Conservation (phyloP, 2,888 invertebrate genomes). For the Troides helena region DNA sequence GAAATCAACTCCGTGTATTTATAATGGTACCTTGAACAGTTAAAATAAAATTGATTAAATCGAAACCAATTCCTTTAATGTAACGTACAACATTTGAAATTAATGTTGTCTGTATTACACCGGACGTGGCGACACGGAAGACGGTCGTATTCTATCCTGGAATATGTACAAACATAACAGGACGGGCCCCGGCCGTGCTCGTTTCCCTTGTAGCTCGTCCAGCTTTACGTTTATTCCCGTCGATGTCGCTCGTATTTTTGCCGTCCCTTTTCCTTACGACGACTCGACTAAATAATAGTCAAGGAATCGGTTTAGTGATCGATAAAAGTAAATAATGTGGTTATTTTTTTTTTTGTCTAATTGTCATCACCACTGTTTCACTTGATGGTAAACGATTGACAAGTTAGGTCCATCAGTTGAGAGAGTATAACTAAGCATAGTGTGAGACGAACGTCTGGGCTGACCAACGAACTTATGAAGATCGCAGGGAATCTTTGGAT, state of each 20-base stretch:
- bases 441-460: no score
- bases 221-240: slow-evolving; percentile 12
- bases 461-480: no score
- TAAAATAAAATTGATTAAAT: neutral
- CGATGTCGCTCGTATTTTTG: slow-evolving; percentile 9
- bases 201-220: slow-evolving; percentile 14
- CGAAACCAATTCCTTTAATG: neutral
- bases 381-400: no score
- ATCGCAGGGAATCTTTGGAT: no score
- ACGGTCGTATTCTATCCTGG: neutral
- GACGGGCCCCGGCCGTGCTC: slow-evolving; percentile 1
- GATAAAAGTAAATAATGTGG: neutral
- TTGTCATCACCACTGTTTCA: no score
- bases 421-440: no score
- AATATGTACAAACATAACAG: neutral
- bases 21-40: neutral
- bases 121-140: slow-evolving; percentile 8
- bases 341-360: neutral
- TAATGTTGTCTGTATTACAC: slow-evolving; percentile 4
- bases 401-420: no score
- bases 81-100: slow-evolving; percentile 1
- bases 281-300: neutral
- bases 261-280: slow-evolving; percentile 5
- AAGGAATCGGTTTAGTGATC: neutral
- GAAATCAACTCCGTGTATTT: neutral